phyloP scores from a whole-genome alignment of 2,797 vertebrate species.

The Lithobates pipiens region DNA sequence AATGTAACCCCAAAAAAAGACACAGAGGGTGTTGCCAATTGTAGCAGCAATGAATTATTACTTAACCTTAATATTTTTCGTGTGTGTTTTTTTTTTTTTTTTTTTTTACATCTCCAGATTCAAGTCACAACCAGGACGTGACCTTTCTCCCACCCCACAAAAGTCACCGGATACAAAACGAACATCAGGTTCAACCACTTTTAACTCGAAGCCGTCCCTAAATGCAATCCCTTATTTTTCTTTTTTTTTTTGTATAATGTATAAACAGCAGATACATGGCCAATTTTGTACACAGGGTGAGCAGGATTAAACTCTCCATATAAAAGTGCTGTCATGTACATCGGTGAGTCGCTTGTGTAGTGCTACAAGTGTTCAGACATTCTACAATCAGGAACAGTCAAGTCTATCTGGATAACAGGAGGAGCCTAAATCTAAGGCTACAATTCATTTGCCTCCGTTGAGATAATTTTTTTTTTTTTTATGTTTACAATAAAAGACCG shows the following conservation, averaged over 20 bases:
- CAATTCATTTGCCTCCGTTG: slow-evolving; percentile 85
- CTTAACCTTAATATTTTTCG: slow-evolving; percentile 70
- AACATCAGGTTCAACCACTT: slow-evolving; percentile 76
- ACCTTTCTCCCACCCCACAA: slow-evolving; percentile 71
- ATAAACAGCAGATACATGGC: slow-evolving; percentile 88
- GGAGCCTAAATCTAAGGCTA: slow-evolving; percentile 85
- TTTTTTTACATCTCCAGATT: slow-evolving; percentile 79
- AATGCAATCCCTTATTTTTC: slow-evolving; percentile 70
- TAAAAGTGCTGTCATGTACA: slow-evolving; percentile 99
- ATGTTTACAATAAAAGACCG: slow-evolving; percentile 91
- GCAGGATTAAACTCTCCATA: slow-evolving; percentile 96
- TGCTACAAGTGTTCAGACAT: slow-evolving; percentile 98
- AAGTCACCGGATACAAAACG: slow-evolving; percentile 81
- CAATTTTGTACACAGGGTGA: slow-evolving; percentile 99
- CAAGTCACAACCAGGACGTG: slow-evolving; percentile 83
- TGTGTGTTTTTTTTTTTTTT: not conserved
- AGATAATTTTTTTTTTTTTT: slow-evolving; percentile 65
- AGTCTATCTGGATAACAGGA: slow-evolving; percentile 74
- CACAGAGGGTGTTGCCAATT: slow-evolving; percentile 82
- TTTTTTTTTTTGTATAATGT: slow-evolving; percentile 54
- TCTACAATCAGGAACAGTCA: slow-evolving; percentile 97
- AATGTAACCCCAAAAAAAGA: slow-evolving; percentile 71
- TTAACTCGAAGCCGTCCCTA: slow-evolving; percentile 77
- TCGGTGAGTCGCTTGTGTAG: slow-evolving; percentile 93
- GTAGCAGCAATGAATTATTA: slow-evolving; percentile 87